Evolutionary conservation across 2,797 vertebrate genomes (phyloP).

Genomic region (Sebastes nivosus): DNA sequence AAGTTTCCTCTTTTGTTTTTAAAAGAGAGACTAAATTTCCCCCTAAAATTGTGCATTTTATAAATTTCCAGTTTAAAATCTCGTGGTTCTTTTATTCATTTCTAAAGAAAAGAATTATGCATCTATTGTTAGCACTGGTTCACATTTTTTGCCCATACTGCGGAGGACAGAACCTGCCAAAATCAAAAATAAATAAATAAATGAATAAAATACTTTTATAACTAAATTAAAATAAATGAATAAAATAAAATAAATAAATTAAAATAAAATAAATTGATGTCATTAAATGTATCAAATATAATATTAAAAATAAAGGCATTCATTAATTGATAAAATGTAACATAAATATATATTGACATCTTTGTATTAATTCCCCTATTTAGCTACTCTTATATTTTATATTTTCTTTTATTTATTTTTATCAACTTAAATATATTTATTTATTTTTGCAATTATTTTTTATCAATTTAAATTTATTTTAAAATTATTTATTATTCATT

Average conservation of each 20-base stretch:
- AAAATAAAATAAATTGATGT: too few species aligned
- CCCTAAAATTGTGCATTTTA: neutral
- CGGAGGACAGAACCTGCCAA: too few species aligned
- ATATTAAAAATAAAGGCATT: too few species aligned
- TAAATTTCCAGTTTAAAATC: neutral
- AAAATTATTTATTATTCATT: neutral
- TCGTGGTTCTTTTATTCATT: neutral
- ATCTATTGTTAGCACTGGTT: neutral
- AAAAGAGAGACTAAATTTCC: neutral
- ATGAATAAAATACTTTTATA: too few species aligned
- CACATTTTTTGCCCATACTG: too few species aligned
- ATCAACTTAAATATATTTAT: neutral
- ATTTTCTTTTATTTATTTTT: neutral
- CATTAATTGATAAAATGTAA: too few species aligned
- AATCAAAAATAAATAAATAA: too few species aligned
- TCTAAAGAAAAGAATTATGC: neutral
- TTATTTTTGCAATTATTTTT: neutral
- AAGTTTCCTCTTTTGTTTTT: neutral
- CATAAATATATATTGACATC: too few species aligned
- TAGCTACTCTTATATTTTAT: neutral
- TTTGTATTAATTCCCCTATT: neutral
- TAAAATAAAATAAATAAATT: too few species aligned
- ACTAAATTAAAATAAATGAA: too few species aligned
- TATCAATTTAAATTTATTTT: too few species aligned
- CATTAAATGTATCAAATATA: too few species aligned